Percentiles rank a stretch among this genome's conserved stretches.
Evolutionary conservation across 2,888 invertebrate genomes (phyloP).

Genomic region (Drosophila rubida): DNA sequence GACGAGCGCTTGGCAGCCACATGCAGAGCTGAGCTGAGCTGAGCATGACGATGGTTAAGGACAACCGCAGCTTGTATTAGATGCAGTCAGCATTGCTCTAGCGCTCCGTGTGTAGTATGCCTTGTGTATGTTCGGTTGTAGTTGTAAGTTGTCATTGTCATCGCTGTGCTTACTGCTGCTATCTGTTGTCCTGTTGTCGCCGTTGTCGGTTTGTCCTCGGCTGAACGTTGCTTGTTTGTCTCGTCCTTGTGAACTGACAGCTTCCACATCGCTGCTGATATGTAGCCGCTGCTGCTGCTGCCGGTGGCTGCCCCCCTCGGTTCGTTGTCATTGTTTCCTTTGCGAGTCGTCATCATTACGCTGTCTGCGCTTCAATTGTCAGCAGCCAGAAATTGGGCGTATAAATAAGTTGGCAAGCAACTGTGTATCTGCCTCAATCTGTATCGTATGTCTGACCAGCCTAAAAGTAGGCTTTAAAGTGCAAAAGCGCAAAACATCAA

Average conservation of each 20-base stretch:
- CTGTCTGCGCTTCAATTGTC: constrained; percentile 65
- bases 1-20: constrained; percentile 65
- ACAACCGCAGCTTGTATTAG: constrained; percentile 66
- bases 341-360: constrained; percentile 66
- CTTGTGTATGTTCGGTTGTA: constrained; percentile 38
- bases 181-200: constrained; percentile 49
- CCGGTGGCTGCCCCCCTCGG: constrained; percentile 23
- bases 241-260: constrained; percentile 67
- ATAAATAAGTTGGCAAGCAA: background rate
- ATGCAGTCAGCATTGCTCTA: constrained; percentile 40
- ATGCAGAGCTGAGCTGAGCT: constrained; percentile 40
- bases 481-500: constrained; percentile 70
- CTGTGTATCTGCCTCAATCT: constrained; percentile 26
- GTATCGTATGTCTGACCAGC: constrained; percentile 37
- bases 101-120: background rate
- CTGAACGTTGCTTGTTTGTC: constrained; percentile 63
- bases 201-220: constrained; percentile 30
- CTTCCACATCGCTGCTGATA: constrained; percentile 52
- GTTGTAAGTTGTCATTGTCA: constrained; percentile 68
- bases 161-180: constrained; percentile 39
- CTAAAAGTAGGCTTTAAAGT: constrained; percentile 59
- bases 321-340: constrained; percentile 55
- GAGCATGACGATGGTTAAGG: constrained; percentile 23
- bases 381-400: constrained; percentile 53
- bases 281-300: constrained; percentile 14